A percentile compares a stretch with the other conserved stretches of the same genome.
phyloP scores from a whole-genome alignment of 2,113 vertebrate species.

The Phylloscopus trochiloides region DNA sequence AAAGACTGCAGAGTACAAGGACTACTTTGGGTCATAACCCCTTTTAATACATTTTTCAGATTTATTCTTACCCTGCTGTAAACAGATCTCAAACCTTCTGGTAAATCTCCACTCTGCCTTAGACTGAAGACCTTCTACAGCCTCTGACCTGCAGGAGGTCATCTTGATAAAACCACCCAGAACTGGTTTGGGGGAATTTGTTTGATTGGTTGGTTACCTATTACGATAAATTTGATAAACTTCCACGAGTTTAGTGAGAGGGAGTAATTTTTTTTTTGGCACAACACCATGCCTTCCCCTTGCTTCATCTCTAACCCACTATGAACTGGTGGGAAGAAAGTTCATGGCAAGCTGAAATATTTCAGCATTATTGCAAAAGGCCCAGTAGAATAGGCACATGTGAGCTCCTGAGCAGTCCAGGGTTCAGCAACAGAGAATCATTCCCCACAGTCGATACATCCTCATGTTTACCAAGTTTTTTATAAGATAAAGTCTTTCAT shows the following conservation, averaged over 20 bases:
- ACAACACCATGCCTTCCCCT: background rate
- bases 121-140: background rate
- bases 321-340: background rate
- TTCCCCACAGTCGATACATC: background rate
- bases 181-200: accelerated
- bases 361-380: background rate
- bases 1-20: background rate
- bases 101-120: background rate
- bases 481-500: background rate
- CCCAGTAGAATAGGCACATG: background rate
- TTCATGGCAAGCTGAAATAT: background rate
- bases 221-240: background rate
- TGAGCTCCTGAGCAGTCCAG: background rate
- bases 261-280: background rate
- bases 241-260: background rate
- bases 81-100: background rate
- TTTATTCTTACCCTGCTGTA: background rate
- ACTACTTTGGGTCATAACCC: background rate
- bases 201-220: background rate
- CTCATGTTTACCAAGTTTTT: background rate
- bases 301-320: background rate
- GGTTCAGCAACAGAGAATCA: background rate
- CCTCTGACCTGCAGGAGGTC: background rate
- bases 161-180: background rate
- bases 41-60: background rate